Percentiles rank a stretch among this genome's conserved stretches.
Evolutionary conservation across 1,140 invertebrate species (phyloP).

Genomic region (Mactra quadrangularis): DNA sequence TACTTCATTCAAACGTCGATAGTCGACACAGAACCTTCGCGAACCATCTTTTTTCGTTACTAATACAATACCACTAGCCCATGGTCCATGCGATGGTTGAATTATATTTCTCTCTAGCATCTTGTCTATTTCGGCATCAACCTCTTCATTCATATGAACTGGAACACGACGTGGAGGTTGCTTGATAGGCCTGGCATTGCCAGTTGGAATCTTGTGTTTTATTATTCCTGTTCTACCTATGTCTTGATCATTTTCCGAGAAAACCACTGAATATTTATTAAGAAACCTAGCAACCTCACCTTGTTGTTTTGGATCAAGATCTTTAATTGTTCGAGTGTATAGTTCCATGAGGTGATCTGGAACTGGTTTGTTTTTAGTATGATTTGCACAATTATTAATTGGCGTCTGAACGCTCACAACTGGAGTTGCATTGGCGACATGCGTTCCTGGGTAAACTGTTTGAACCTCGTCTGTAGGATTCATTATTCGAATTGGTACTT

Average conservation of each 20-base stretch:
- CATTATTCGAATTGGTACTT: constrained; percentile 2
- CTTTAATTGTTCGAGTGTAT: neutral
- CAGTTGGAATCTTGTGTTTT: constrained; percentile 49
- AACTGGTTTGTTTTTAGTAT: too few relatives aligned
- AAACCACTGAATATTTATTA: constrained; percentile 18
- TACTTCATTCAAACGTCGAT: constrained; percentile 74
- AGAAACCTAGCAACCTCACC: neutral
- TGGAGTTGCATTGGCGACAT: neutral
- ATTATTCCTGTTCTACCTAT: constrained; percentile 36
- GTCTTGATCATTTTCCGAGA: constrained; percentile 33
- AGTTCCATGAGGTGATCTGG: neutral
- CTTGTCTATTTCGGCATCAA: constrained; percentile 33
- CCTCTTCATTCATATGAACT: constrained; percentile 16
- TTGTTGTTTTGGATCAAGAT: neutral
- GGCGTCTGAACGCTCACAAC: neutral
- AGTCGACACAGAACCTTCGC: constrained; percentile 85
- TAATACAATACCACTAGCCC: constrained; percentile 84
- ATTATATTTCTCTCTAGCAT: constrained; percentile 80
- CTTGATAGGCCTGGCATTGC: constrained; percentile 36
- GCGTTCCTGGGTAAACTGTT: constrained; percentile 13
- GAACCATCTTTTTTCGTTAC: constrained; percentile 83
- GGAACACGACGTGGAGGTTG: constrained; percentile 46
- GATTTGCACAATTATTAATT: neutral
- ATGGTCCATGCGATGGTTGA: constrained; percentile 80
- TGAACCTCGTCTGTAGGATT: constrained; percentile 1